Evolutionary conservation across 2,797 vertebrate genomes (phyloP), one percentile per base, ranked within the genome.

Genomic region (Falco cherrug): DNA sequence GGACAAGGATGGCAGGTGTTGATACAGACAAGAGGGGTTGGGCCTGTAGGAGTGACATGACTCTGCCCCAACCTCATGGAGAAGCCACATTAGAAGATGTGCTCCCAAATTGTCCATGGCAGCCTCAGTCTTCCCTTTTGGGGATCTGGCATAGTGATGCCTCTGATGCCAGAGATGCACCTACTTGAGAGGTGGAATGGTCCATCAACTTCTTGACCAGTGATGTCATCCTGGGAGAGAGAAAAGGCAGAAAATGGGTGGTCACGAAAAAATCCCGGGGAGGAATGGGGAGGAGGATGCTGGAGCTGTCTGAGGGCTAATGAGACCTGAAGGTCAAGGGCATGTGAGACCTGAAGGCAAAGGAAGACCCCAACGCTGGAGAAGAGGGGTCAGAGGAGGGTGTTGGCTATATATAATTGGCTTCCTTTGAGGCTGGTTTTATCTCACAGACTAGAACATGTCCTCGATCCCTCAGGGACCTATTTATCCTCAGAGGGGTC

Each of bases 381-480:
- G 65, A 67, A 43, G 13, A 53, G 9, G 39, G 67, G 17, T 84
- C 75, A 84, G n/a, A 63, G 37, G 31, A 87, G 57, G 25, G 16
- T 16, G 2, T 35, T 84, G 25, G 13, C 31, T 94, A 26, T 43
- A 53, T 5, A 3, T 48, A 74, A 74, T 21, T 84, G 47, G 50
- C 51, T 89, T 73, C 51, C 24, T 67, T 60, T 8, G n/a, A 89
- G 80, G 74, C 61, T 67, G 65, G 48, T 79, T 95, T 93, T 87
- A 69, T 96, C 67, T 74, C 56, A 37, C n/a, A 87, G 86, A 16
- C 80, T 37, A 47, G 53, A 83, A 88, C 11, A 12, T 71, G 91
- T 79, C 57, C 60, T 79, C 7, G 64, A 84, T 87, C 69, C 68
- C 60, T 37, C 48, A 29, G 80, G 77, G 68, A 87, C 70, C 80